A percentile compares a stretch with the other conserved stretches of the same genome.
These are phyloP conservation scores for Acanthosepion esculentum DNA, from an alignment of 2,888 invertebrate species.

Conservation along the genomic window DNA sequence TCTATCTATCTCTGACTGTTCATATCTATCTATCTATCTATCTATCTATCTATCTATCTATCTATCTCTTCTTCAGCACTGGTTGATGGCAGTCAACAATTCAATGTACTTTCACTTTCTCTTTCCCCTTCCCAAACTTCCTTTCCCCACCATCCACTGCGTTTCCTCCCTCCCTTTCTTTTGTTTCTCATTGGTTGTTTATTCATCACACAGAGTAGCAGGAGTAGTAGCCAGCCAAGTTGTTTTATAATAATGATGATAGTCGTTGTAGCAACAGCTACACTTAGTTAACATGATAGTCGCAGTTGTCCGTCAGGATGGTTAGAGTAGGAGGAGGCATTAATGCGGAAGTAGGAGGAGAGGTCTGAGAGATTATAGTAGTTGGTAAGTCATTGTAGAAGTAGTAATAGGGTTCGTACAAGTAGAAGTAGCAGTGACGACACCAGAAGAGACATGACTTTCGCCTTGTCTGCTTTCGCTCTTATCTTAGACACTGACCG, in stretches of 20 bases:
- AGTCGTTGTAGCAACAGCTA: background rate
- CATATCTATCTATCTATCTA: background rate
- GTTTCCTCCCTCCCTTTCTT: background rate
- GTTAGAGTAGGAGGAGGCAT: background rate
- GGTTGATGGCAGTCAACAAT: background rate
- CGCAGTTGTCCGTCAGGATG: background rate
- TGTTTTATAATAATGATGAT: background rate
- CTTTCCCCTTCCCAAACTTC: background rate
- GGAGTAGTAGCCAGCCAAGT: background rate
- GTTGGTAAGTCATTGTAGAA: background rate
- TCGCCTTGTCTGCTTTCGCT: background rate
- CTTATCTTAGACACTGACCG: background rate
- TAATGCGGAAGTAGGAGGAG: background rate
- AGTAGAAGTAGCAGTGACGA: background rate
- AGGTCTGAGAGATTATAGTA: background rate
- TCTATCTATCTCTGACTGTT: background rate
- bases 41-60: background rate
- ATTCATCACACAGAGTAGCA: background rate
- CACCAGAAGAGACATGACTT: background rate
- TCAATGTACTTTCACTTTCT: background rate
- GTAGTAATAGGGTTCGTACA: background rate
- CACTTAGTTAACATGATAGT: background rate
- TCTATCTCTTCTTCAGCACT: background rate
- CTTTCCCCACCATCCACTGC: background rate
- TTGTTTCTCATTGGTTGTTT: background rate